Evolutionary conservation across 2,113 vertebrate species (phyloP).

Genomic region (Zeus faber): DNA sequence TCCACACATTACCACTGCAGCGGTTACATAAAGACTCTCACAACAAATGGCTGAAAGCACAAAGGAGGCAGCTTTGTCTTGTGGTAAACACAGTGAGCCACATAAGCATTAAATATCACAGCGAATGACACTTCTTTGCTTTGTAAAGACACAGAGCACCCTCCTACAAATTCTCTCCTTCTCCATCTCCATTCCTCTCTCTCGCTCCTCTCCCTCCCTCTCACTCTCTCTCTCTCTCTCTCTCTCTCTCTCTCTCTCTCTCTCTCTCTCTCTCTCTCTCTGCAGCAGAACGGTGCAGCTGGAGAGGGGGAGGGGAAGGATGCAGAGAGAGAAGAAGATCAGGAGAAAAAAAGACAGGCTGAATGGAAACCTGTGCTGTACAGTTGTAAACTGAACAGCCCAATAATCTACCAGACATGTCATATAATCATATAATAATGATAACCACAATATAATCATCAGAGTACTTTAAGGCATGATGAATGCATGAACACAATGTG

Average conservation of each 20-base stretch:
- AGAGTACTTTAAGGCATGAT: background rate
- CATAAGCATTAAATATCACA: constrained; percentile 11
- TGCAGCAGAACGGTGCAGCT: constrained; percentile 67
- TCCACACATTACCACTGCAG: background rate
- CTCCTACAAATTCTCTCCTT: constrained; percentile 40
- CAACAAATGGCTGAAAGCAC: background rate
- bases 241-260: constrained; percentile 12
- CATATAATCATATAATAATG: background rate
- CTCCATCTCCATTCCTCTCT: constrained; percentile 27
- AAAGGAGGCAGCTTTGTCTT: constrained; percentile 8
- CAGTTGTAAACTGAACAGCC: background rate
- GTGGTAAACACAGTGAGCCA: background rate
- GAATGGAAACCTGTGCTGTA: constrained; percentile 8
- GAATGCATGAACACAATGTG: background rate
- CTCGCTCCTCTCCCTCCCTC: constrained; percentile 25
- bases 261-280: constrained; percentile 40
- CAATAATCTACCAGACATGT: background rate
- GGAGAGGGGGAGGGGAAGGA: constrained; percentile 65
- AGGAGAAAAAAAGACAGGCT: constrained; percentile 46
- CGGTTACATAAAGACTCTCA: background rate
- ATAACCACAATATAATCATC: background rate
- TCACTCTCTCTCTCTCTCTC: constrained; percentile 15
- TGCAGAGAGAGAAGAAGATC: constrained; percentile 51
- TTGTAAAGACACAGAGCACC: background rate
- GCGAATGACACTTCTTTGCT: background rate